These are phyloP conservation scores for Drosophila pallidifrons DNA, from an alignment of 1,140 invertebrate species.

Conservation along the genomic window DNA sequence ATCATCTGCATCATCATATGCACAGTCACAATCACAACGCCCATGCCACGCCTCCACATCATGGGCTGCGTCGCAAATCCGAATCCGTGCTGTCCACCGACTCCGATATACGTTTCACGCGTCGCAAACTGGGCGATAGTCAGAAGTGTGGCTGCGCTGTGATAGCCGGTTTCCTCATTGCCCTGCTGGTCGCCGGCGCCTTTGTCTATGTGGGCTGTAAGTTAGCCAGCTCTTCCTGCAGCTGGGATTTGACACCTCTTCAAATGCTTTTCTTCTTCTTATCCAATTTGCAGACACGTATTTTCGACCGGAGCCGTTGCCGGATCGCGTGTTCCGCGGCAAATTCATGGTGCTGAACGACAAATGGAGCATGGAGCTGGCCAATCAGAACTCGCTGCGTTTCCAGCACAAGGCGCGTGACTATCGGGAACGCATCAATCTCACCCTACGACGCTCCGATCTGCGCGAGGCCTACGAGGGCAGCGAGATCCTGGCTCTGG, in stretches of 20 bases:
- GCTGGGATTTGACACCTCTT: too few relatives aligned
- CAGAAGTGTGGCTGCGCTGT: slow-evolving; percentile 94
- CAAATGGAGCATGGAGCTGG: slow-evolving; percentile 87
- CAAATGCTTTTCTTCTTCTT: too few relatives aligned
- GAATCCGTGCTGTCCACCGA: slow-evolving; percentile 93
- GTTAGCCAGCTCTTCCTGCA: slow-evolving; percentile 5
- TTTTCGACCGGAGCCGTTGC: slow-evolving; percentile 90
- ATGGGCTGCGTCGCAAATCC: slow-evolving; percentile 86
- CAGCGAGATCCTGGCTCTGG: slow-evolving; percentile 86
- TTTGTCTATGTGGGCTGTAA: slow-evolving; percentile 95
- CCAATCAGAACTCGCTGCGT: slow-evolving; percentile 88
- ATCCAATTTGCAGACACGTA: slow-evolving; percentile 90
- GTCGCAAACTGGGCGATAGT: slow-evolving; percentile 91
- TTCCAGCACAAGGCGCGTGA: slow-evolving; percentile 89
- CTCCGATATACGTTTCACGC: slow-evolving; percentile 93
- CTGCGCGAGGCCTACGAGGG: slow-evolving; percentile 85
- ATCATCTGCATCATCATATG: slow-evolving; percentile 68
- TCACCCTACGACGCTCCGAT: slow-evolving; percentile 90
- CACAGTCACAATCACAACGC: slow-evolving; percentile 46
- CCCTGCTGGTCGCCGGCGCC: slow-evolving; percentile 91
- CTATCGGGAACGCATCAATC: slow-evolving; percentile 90
- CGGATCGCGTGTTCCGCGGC: slow-evolving; percentile 92
- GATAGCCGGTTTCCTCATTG: slow-evolving; percentile 92
- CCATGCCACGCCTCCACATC: slow-evolving; percentile 24
- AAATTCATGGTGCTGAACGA: slow-evolving; percentile 91